phyloP scores from a whole-genome alignment of 1,140 invertebrate genomes.

The Brachionus koreanus region DNA sequence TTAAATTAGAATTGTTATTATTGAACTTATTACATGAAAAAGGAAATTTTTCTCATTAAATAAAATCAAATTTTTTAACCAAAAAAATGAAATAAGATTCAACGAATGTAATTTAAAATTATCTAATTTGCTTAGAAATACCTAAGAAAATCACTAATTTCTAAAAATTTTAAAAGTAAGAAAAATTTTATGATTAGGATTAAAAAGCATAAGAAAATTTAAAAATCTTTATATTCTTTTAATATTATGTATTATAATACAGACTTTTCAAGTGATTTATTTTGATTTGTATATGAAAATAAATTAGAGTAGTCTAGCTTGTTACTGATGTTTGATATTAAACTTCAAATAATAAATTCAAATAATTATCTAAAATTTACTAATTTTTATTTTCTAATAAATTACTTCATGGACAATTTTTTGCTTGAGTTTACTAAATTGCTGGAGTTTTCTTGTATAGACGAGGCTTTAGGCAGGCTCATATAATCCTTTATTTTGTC shows the following conservation, averaged over 20 bases:
- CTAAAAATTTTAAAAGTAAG: too few species aligned
- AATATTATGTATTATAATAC: background rate
- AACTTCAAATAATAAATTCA: background rate
- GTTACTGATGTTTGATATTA: background rate
- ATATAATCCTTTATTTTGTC: slow-evolving; percentile 90
- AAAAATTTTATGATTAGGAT: too few species aligned
- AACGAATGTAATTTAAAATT: too few species aligned
- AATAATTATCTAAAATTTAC: background rate
- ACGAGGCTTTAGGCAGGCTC: slow-evolving; percentile 60
- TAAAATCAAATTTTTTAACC: too few species aligned
- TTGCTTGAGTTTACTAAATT: background rate
- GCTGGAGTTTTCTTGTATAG: background rate
- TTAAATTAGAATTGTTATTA: too few species aligned
- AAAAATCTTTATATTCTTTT: too few species aligned
- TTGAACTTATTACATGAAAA: too few species aligned
- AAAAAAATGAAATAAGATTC: too few species aligned
- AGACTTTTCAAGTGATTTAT: background rate
- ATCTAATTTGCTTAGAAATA: too few species aligned
- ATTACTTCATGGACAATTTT: background rate
- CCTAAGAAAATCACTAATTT: too few species aligned
- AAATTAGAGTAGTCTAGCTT: slow-evolving; percentile 19
- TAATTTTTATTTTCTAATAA: background rate
- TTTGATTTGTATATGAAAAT: background rate
- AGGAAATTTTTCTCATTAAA: too few species aligned
- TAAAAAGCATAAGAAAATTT: too few species aligned